Conservation (phyloP, 64 coral and sea anemone species). For the Dendronephthya gigantea region DNA sequence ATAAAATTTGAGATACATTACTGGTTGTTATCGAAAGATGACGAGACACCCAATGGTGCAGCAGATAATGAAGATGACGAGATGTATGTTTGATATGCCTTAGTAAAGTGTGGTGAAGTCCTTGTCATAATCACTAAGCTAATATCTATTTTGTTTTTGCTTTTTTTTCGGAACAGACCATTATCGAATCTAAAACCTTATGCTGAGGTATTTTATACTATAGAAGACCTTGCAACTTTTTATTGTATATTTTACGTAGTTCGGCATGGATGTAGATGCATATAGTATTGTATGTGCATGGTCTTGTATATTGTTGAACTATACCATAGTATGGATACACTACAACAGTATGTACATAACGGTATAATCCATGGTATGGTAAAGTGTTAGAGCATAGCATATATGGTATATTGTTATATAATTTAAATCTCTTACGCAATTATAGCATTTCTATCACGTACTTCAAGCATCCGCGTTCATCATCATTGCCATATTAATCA, state of each 20-base stretch:
- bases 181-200: slow-evolving; percentile 63
- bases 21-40: not conserved
- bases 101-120: not conserved
- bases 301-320: no score
- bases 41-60: not conserved
- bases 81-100: not conserved
- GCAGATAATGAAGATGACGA: not conserved
- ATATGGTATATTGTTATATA: not conserved
- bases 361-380: not conserved
- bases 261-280: no score
- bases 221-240: no score
- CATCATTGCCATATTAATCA: slow-evolving; percentile 83
- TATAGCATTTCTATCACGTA: slow-evolving; percentile 77
- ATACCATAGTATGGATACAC: no score
- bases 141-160: not conserved
- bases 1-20: not conserved
- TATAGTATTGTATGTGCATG: no score
- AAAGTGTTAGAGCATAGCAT: not conserved
- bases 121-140: not conserved
- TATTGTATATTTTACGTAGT: not conserved
- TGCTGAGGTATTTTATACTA: slow-evolving; percentile 50
- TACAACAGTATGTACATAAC: no score
- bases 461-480: slow-evolving; percentile 77
- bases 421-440: not conserved
- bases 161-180: slow-evolving; percentile 29